These are phyloP conservation scores for Acrocyrtus sp. DNA, from an alignment of 2,888 invertebrate genomes.

Conservation along the genomic window DNA sequence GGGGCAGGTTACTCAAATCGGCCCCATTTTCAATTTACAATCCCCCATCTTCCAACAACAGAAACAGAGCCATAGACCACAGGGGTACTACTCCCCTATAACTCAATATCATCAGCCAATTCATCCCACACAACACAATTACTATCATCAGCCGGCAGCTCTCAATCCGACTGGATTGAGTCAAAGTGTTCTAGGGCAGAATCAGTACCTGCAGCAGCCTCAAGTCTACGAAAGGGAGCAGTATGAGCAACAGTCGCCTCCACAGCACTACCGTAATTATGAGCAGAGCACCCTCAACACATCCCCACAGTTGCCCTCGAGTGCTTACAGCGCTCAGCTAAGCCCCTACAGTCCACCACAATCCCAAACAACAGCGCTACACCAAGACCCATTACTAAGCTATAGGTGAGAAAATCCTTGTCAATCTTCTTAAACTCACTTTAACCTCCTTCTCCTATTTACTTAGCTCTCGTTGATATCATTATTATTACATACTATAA, in stretches of 20 bases:
- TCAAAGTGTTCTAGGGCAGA: slow-evolving; percentile 39
- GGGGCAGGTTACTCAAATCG: slow-evolving; percentile 39
- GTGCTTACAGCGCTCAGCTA: slow-evolving; percentile 38
- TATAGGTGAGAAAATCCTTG: slow-evolving; percentile 68
- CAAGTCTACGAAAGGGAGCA: slow-evolving; percentile 40
- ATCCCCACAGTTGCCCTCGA: slow-evolving; percentile 63
- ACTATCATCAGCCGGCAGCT: slow-evolving; percentile 31
- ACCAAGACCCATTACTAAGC: slow-evolving; percentile 78
- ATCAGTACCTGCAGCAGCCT: slow-evolving; percentile 47
- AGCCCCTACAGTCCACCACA: slow-evolving; percentile 59
- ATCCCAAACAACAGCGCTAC: slow-evolving; percentile 68
- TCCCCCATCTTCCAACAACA: slow-evolving; percentile 47
- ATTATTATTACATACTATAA: slow-evolving; percentile 15
- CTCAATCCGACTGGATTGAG: slow-evolving; percentile 14
- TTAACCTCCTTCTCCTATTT: too few species aligned
- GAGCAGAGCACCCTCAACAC: slow-evolving; percentile 67
- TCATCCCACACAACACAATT: slow-evolving; percentile 48
- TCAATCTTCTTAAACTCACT: slow-evolving; percentile 31
- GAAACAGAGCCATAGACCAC: slow-evolving; percentile 48
- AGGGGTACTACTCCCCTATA: slow-evolving; percentile 63
- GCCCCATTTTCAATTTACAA: slow-evolving; percentile 51
- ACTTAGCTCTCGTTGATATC: too few species aligned
- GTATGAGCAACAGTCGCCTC: slow-evolving; percentile 55
- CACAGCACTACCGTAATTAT: slow-evolving; percentile 64
- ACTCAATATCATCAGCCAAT: slow-evolving; percentile 60